Base-by-base conservation (phyloP, 2,113 vertebrate genomes). In the Machaerirhynchus nigripectus region DNA sequence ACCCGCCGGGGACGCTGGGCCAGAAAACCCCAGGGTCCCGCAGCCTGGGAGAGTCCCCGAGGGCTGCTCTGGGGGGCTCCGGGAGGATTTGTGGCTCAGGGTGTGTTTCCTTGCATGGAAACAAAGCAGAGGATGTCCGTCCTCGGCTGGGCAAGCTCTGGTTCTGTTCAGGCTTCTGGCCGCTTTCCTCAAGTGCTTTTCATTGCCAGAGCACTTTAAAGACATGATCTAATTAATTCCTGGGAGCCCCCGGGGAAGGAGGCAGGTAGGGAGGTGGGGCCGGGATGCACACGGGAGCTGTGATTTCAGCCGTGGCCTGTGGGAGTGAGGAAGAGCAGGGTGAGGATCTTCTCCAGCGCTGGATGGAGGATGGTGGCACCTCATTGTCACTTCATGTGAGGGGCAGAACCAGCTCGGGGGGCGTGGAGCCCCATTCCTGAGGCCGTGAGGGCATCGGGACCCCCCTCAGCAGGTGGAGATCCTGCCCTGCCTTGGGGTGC, bases 301-400 rank as follows among this genome's bases (percentile, higher is more conserved):
- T 0, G 16, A 8, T 23, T 70, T n/a, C 26, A 46, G 7, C 67
- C 8, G 2, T 4, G 23, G 9, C 31, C 63, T 4, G 11, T 18
- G 3, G 8, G 35, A 47, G 42, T 9, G 35, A 91, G 77, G 24
- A 7, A 13, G 33, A 56, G 1, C 26, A 13, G 13, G 46, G 19
- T 0, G 18, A 57, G 69, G 56, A 30, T 33, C 68, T 60, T 63
- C 53, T 53, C 13, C 2, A 1, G 7, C 10, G 65, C 42, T 27
- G 70, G 9, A 7, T 0, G 0, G 3, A 5, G 9, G 1, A 0
- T 13, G 30, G 59, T 67, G 84, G 21, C 77, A 39, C 33, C 42
- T 33, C 10, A 0, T 0, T 2, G 12, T 33, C 75, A 7, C 49
- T 2, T 31, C 3, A 1, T 1, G 15, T 1, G 60, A 67, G 78